Conservation (phyloP, 2,888 invertebrate genomes). For the Drosophila engyochracea region DNA sequence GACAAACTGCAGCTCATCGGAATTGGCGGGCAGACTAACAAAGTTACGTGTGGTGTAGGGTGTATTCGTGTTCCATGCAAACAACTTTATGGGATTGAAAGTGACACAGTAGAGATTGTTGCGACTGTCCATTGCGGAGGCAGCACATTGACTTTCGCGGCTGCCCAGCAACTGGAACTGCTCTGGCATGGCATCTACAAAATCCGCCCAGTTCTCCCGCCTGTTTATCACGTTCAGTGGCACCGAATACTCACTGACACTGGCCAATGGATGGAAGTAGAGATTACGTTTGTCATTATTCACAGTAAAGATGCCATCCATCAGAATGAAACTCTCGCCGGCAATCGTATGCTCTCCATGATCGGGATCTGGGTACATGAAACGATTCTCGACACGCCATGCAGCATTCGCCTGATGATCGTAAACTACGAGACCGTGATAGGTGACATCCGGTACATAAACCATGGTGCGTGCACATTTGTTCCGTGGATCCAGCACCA, state of each 20-base stretch:
- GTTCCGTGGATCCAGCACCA: conserved; percentile 86
- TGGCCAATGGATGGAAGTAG: conserved; percentile 89
- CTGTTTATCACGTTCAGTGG: conserved; percentile 87
- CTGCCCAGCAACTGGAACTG: conserved; percentile 86
- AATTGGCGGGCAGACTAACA: conserved; percentile 87
- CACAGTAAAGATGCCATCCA: conserved; percentile 89
- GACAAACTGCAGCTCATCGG: conserved; percentile 89
- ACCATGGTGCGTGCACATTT: conserved; percentile 87
- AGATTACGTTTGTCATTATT: conserved; percentile 84
- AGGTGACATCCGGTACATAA: conserved; percentile 88
- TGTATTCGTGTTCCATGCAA: conserved; percentile 90
- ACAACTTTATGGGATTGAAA: conserved; percentile 89
- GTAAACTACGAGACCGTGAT: conserved; percentile 88
- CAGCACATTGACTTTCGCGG: conserved; percentile 89
- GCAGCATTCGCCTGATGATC: conserved; percentile 86
- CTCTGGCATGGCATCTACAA: conserved; percentile 85
- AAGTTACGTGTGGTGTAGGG: conserved; percentile 87
- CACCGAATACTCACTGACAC: conserved; percentile 87
- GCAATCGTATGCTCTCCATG: conserved; percentile 87
- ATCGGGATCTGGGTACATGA: conserved; percentile 87
- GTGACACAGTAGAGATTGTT: conserved; percentile 87
- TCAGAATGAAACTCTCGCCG: conserved; percentile 87
- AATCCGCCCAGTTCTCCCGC: conserved; percentile 84
- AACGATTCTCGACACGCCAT: conserved; percentile 88
- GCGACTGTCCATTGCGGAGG: conserved; percentile 87